Conservation (phyloP, 2,888 invertebrate genomes). For the Pseudococcus longispinus region DNA sequence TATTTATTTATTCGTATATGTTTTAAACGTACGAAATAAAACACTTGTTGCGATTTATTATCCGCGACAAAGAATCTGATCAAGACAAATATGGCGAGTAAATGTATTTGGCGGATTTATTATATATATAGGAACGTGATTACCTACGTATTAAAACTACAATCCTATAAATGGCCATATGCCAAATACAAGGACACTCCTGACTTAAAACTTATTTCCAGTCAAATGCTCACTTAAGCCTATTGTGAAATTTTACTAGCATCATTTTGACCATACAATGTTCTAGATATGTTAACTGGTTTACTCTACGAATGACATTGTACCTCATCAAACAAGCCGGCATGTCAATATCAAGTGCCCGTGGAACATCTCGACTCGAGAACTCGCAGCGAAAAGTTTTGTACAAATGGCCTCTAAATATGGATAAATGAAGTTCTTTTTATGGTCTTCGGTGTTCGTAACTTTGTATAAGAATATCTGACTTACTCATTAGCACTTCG, state of each 20-base stretch:
- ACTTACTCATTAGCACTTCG: neutral
- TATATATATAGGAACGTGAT: constrained; percentile 7
- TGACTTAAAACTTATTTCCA: neutral
- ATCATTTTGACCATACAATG: neutral
- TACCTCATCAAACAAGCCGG: neutral
- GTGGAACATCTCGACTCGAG: neutral
- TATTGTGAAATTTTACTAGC: neutral
- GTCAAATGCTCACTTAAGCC: neutral
- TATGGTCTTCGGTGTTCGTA: neutral
- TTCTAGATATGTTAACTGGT: neutral
- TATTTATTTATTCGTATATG: constrained; percentile 8
- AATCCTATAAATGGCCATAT: constrained; percentile 18
- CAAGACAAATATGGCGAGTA: constrained; percentile 21
- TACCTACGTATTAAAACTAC: constrained; percentile 2
- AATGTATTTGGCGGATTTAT: constrained; percentile 2
- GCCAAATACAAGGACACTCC: constrained; percentile 22
- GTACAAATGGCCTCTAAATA: neutral
- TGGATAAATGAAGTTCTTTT: constrained; percentile 3
- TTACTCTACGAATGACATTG: neutral
- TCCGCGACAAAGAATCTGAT: constrained; percentile 23
- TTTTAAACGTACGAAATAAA: neutral
- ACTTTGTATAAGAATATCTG: neutral
- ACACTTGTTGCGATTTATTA: constrained; percentile 17
- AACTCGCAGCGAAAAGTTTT: too few species aligned
- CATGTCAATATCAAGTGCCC: neutral